Evolutionary conservation across 2,888 invertebrate species (phyloP).

Genomic region (Hipparchia semele): DNA sequence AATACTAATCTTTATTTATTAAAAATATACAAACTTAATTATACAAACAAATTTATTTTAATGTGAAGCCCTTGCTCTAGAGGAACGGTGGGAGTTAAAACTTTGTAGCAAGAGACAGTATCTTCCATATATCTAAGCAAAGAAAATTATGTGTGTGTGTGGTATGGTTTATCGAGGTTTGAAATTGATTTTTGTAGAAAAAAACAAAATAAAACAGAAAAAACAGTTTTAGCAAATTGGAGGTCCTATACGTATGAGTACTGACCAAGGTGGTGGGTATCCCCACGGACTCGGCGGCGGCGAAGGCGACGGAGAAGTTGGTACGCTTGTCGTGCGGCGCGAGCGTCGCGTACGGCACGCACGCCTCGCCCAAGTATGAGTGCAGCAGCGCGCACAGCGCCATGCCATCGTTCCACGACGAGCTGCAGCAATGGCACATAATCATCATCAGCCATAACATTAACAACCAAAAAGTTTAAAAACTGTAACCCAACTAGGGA

Average conservation of each 20-base stretch:
- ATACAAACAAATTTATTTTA: too few relatives aligned
- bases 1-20: too few relatives aligned
- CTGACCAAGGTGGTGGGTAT: slow-evolving; percentile 94
- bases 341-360: slow-evolving; percentile 91
- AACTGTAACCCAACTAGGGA: too few relatives aligned
- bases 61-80: too few relatives aligned
- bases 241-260: slow-evolving; percentile 41
- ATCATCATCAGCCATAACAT: background rate
- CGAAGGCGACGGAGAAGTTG: slow-evolving; percentile 95
- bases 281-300: slow-evolving; percentile 95
- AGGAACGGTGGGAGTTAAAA: too few relatives aligned
- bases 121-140: too few relatives aligned
- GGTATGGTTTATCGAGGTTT: too few relatives aligned
- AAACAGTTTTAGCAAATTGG: background rate
- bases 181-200: too few relatives aligned
- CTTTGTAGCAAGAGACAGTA: too few relatives aligned
- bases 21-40: too few relatives aligned
- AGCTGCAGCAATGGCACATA: slow-evolving; percentile 57
- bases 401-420: slow-evolving; percentile 98
- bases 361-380: slow-evolving; percentile 91
- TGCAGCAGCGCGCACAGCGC: slow-evolving; percentile 96
- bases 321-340: slow-evolving; percentile 91
- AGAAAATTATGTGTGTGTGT: too few relatives aligned
- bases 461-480: too few relatives aligned
- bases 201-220: background rate